Base-by-base conservation (phyloP, 1,140 invertebrate species). In the Hyposmocoma kahamanoa region DNA sequence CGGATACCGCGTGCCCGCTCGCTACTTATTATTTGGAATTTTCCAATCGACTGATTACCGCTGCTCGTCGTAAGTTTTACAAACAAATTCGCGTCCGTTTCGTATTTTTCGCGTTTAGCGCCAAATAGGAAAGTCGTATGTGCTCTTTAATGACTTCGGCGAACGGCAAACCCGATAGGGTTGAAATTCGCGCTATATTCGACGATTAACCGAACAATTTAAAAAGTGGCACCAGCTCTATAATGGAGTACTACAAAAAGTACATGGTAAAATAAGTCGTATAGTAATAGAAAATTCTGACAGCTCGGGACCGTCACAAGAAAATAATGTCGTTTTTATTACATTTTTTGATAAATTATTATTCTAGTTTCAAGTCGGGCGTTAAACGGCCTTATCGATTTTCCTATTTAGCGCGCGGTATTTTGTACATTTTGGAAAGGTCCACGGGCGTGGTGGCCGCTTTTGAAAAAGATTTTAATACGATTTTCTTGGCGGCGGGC, bases 301-400 rank as follows among this genome's bases (percentile, higher is more conserved):
- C 82, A 85, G 82, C 60, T 78, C 68, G 55, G 48, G 64, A 67
- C 75, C 71, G 69, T 80, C 79, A 81, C 70, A 71, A 80, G 72
- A 83, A n/a, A 84, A 84, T 85, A 75, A 85, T 85, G 82, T 82
- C 78, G 77, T 83, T 85, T 83, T 85, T 83, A 85, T 85, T 85
- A 82, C 75, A 85, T 85, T 83, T 84, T 84, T 84, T 82, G 81
- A 84, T 84, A 83, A 84, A 84, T 83, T 83, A 81, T 80, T 73
- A 80, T 83, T 77, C 64, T 75, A 81, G 75, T 78, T 82, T 74
- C 62, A 67, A 72, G 72, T 69, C 72, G 62, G 66, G 66, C 53
- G 53, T 63, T 59, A 58, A 62, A 67, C 77, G 67, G 66, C 67
- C 68, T 72, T 80, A 84, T 83, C 81, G 81, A 81, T 84, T 84